A percentile compares a stretch with the other conserved stretches of the same genome.
Evolutionary conservation across 2,888 invertebrate genomes (phyloP).

Genomic region (Lepetodrilus schrolli): DNA sequence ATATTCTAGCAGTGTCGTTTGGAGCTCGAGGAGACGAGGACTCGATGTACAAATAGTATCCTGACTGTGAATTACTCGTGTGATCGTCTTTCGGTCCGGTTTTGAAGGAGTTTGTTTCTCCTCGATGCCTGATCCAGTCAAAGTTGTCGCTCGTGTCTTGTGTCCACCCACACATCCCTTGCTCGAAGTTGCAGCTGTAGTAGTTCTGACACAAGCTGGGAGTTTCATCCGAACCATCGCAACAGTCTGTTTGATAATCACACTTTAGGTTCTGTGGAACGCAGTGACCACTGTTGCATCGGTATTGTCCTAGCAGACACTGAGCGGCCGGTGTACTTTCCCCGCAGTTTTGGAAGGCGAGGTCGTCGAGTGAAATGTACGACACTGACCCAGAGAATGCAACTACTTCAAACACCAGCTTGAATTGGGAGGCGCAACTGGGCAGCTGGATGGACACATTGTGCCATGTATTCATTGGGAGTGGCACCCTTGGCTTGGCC

Average conservation of each 20-base stretch:
- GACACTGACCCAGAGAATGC: constrained; percentile 42
- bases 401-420: constrained; percentile 53
- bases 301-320: constrained; percentile 49
- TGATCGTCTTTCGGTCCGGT: constrained; percentile 67
- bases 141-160: constrained; percentile 54
- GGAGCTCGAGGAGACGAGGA: constrained; percentile 48
- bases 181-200: constrained; percentile 64
- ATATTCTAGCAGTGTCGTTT: constrained; percentile 51
- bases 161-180: constrained; percentile 65
- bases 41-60: constrained; percentile 64
- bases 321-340: constrained; percentile 48
- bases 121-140: constrained; percentile 62
- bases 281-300: constrained; percentile 60
- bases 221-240: constrained; percentile 59
- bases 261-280: constrained; percentile 55
- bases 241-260: constrained; percentile 61
- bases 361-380: constrained; percentile 64
- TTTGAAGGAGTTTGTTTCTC: constrained; percentile 43
- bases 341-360: constrained; percentile 64
- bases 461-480: constrained; percentile 54
- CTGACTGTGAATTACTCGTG: constrained; percentile 53
- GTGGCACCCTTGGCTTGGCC: constrained; percentile 26
- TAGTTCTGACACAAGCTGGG: constrained; percentile 50
- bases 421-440: constrained; percentile 60
- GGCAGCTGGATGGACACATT: constrained; percentile 54